Evolutionary conservation across 2,888 invertebrate species (phyloP), one percentile per base, ranked within the genome.

Genomic region (Macrophya annulata): DNA sequence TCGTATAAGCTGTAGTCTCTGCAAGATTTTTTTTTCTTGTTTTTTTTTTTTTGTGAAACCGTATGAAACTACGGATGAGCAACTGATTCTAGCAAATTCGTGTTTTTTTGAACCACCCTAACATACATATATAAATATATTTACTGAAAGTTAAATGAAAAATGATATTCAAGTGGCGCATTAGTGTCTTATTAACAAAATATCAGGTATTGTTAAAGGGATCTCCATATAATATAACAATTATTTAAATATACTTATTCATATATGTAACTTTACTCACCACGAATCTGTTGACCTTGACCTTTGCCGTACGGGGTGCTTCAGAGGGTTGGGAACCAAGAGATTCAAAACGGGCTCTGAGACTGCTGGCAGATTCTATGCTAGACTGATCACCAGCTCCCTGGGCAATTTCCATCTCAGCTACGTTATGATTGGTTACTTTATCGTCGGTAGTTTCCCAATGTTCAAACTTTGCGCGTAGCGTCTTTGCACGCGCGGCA

Each of bases 201-300:
- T 40, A 71, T 71, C 17, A 17, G 68, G 17, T 6, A 21, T 48
- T 48, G 48, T 48, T 48, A 71, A 71, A 6, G 3, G 9, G 17
- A n/a, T 15, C 40, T 40, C 4, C 3, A 71, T 31, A 71, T 71
- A 9, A 51, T 55, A 31, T 25, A 21, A 62, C 12, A 40, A 40
- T 71, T 4, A 21, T 17, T 8, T 62, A 45, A 25, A 45, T 21
- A 9, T 25, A 10, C 6, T 37, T 48, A 62, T 81, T 40, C 31
- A 4, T 48, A 5, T 37, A 10, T 37, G 25, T 21, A 1, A 86
- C 31, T 31, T 31, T 85, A 96, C 98, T 97, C 94, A 98, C 98
- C 96, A 98, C 98, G 95, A 98, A 98, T 95, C 98, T 95, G 93
- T 98, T 98, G 89, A 98, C 98, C 95, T 97, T 97, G 86, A 96